Conservation (phyloP, 2,797 vertebrate genomes). For the Bryconaethiops microstoma region DNA sequence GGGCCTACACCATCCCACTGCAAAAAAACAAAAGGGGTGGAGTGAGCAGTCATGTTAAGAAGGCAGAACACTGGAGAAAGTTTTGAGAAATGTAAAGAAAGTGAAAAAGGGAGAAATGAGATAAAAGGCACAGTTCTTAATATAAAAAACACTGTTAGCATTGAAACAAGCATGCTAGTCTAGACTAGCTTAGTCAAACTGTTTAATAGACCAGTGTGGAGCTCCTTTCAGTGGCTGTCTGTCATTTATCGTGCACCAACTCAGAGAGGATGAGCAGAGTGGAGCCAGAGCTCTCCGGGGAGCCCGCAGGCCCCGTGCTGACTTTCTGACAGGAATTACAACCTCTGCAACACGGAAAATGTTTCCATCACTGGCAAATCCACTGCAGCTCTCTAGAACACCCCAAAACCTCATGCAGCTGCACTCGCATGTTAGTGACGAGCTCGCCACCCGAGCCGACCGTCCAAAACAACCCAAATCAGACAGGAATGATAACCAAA, state of each 20-base stretch:
- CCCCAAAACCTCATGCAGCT: background rate
- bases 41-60: background rate
- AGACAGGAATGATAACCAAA: constrained; percentile 1
- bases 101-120: background rate
- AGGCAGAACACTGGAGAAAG: background rate
- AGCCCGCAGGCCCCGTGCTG: constrained; percentile 7
- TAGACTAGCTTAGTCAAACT: background rate
- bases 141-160: constrained; percentile 22
- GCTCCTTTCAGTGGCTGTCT: constrained; percentile 24
- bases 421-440: background rate
- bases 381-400: background rate
- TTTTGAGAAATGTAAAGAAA: background rate
- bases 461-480: constrained; percentile 10
- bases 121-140: background rate
- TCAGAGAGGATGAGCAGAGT: constrained; percentile 24
- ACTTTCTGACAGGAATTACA: constrained; percentile 32
- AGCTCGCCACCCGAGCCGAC: background rate
- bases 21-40: background rate
- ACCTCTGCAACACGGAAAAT: background rate
- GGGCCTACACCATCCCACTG: constrained; percentile 98
- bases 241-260: background rate
- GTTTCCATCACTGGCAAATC: constrained; percentile 1
- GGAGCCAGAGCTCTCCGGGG: background rate
- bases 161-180: constrained; percentile 3
- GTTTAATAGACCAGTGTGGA: background rate